phyloP scores from a whole-genome alignment of 2,888 invertebrate genomes.

The Chaitophorus viminalis region DNA sequence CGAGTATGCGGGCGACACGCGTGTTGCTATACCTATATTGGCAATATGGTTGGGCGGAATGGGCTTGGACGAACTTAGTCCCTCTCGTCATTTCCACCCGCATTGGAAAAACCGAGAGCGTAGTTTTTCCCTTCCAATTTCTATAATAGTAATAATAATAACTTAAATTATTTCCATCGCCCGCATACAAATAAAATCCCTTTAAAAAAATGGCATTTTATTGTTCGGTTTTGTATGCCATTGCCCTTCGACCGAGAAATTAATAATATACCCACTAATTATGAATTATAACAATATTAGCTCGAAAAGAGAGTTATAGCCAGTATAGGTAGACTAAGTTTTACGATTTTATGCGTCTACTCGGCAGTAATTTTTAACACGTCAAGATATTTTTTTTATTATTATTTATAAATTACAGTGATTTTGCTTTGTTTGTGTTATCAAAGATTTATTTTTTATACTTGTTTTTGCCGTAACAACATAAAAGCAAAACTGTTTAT shows the following conservation, averaged over 20 bases:
- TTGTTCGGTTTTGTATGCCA: too few species aligned
- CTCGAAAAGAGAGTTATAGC: too few species aligned
- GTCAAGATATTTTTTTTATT: too few species aligned
- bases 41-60: not conserved
- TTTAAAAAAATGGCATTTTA: not conserved
- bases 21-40: not conserved
- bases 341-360: too few species aligned
- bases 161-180: not conserved
- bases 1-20: slow-evolving; percentile 26
- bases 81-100: slow-evolving; percentile 14
- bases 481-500: too few species aligned
- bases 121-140: not conserved
- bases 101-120: slow-evolving; percentile 17
- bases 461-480: too few species aligned
- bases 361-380: too few species aligned
- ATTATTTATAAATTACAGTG: not conserved
- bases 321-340: too few species aligned
- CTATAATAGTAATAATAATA: slow-evolving; percentile 17
- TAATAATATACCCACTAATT: too few species aligned
- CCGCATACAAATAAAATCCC: slow-evolving; percentile 2
- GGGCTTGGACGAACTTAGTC: not conserved
- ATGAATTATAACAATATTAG: too few species aligned
- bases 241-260: too few species aligned
- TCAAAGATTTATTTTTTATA: not conserved
- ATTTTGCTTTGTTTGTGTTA: not conserved